phyloP scores from a whole-genome alignment of 2,797 vertebrate species.

The Pangasius sanitwongsei region DNA sequence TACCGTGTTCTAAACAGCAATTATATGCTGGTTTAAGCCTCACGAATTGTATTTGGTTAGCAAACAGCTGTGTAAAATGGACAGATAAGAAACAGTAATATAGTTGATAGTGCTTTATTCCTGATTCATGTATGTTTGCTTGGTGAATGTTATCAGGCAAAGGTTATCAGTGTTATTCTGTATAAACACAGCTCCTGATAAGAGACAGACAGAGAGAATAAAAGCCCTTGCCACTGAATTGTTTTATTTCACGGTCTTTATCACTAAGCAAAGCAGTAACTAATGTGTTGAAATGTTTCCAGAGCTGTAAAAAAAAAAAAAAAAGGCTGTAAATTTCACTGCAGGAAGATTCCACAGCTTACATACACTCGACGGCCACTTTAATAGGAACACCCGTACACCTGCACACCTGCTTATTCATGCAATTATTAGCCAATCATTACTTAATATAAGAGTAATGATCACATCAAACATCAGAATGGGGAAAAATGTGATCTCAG shows the following conservation, averaged over 20 bases:
- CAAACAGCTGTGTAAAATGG: neutral
- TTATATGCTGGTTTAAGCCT: neutral
- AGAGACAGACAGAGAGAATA: neutral
- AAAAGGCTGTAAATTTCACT: neutral
- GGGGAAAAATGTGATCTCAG: neutral
- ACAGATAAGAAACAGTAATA: slow-evolving; percentile 6
- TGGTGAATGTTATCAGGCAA: neutral
- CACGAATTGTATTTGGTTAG: neutral
- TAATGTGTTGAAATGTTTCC: neutral
- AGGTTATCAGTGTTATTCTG: slow-evolving; percentile 2
- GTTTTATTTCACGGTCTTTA: slow-evolving; percentile 10
- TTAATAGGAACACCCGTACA: neutral
- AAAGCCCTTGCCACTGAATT: neutral
- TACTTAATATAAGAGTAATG: neutral
- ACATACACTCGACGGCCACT: neutral
- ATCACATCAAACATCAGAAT: neutral
- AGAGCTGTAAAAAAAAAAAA: neutral
- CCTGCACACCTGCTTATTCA: neutral
- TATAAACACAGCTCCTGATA: slow-evolving; percentile 12
- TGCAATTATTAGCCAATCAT: neutral
- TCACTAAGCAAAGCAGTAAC: neutral
- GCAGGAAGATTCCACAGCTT: neutral
- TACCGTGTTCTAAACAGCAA: too few relatives aligned
- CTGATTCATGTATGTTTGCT: slow-evolving; percentile 15
- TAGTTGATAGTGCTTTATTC: neutral